Conservation (phyloP, 2,797 vertebrate genomes). For the Naso thynnoides region DNA sequence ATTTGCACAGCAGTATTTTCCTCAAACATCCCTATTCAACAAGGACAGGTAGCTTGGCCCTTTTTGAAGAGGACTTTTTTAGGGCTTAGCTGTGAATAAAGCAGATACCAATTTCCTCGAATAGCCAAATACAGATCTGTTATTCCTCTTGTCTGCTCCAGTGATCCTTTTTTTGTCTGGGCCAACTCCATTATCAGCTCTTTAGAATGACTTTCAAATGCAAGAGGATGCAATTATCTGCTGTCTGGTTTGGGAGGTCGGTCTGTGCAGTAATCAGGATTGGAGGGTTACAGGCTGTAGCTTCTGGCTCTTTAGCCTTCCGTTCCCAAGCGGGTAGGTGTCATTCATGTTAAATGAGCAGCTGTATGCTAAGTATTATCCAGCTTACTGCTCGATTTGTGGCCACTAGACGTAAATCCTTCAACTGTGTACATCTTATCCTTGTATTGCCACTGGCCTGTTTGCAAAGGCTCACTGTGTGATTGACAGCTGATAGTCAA, state of each 20-base stretch:
- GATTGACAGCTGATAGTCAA: constrained; percentile 29
- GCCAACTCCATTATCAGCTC: constrained; percentile 59
- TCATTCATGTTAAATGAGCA: constrained; percentile 44
- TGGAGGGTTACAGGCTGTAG: constrained; percentile 13
- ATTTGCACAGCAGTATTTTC: constrained; percentile 37
- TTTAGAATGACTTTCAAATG: constrained; percentile 67
- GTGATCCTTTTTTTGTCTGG: constrained; percentile 37
- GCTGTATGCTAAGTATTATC: constrained; percentile 14
- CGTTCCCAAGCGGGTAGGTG: constrained; percentile 28
- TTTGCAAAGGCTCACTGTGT: neutral
- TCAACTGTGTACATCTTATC: constrained; percentile 4
- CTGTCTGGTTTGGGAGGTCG: constrained; percentile 60
- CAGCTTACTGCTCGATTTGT: constrained; percentile 11
- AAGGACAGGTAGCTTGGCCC: constrained; percentile 57
- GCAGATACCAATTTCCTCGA: constrained; percentile 44
- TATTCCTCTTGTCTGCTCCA: constrained; percentile 53
- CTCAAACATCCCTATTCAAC: constrained; percentile 42
- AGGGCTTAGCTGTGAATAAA: constrained; percentile 51
- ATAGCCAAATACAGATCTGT: constrained; percentile 51
- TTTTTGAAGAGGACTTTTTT: constrained; percentile 61
- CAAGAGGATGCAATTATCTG: constrained; percentile 63
- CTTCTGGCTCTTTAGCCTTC: constrained; percentile 29
- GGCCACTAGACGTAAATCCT: constrained; percentile 9
- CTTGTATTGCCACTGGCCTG: neutral
- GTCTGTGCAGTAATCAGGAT: constrained; percentile 38